These are phyloP conservation scores for Recurvirostra avosetta DNA, from an alignment of 2,113 vertebrate genomes.

Conservation along the genomic window DNA sequence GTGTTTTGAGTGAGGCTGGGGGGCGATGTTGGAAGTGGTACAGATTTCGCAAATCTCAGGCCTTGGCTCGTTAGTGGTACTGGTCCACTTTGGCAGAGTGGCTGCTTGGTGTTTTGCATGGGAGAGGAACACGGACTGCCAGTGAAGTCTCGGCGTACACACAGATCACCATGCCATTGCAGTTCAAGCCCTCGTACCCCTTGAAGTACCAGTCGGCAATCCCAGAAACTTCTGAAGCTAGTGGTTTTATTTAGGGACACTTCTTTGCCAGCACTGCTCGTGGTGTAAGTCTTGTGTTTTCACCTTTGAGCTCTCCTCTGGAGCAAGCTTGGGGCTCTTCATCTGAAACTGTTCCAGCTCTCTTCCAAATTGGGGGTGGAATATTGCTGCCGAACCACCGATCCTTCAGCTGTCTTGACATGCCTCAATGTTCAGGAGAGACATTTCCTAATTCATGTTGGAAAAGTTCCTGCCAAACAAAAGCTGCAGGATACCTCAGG, in stretches of 20 bases:
- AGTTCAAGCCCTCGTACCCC: not conserved
- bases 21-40: not conserved
- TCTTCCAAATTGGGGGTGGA: not conserved
- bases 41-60: not conserved
- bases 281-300: not conserved
- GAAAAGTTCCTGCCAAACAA: not conserved
- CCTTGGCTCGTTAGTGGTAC: not conserved
- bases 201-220: not conserved
- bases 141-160: not conserved
- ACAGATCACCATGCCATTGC: rapidly evolving
- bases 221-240: not conserved
- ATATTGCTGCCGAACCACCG: not conserved
- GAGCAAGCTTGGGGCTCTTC: not conserved
- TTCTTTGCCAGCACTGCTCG: not conserved
- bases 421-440: not conserved
- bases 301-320: not conserved
- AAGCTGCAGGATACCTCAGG: not conserved
- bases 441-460: not conserved
- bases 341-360: not conserved
- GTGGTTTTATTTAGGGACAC: not conserved
- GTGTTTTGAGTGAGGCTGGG: not conserved
- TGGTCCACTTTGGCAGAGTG: not conserved
- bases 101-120: not conserved
- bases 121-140: not conserved
- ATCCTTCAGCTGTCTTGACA: not conserved